Evolutionary conservation across 2,888 invertebrate genomes (phyloP), one percentile per base, ranked within the genome.

Genomic region (Hydroisotoma schaefferi): DNA sequence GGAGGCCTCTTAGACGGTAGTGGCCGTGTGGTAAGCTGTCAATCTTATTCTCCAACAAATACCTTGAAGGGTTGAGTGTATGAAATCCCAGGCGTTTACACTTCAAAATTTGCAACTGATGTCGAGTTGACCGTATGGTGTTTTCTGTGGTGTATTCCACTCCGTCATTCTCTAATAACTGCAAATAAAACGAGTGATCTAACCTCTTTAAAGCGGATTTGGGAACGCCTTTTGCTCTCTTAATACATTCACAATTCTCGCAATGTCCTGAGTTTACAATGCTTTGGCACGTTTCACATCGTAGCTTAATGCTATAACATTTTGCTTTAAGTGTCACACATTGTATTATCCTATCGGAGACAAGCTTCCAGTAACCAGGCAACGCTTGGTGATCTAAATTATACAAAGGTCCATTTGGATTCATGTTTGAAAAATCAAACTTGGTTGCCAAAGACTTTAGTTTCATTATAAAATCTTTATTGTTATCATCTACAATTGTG

Each of bases 301-400:
- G 3, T 8, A 52, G 20, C 6, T 44, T 22, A 23, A 52, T 2
- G 22, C n/a, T n/a, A 29, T 53, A 53, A 29, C 15, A 10, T 22
- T 54, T 59, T 25, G 25, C 37, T 5, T 12, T 8, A 5, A 59
- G 15, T 2, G 20, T 25, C 18, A 53, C 22, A 26, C 46, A 27
- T 25, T 59, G 53, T 37, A 26, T 20, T 10, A 59, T 22, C 26
- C 18, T 8, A 4, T 26, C 38, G 23, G 15, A n/a, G 29, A 26
- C 40, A 26, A 53, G 8, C 38, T 53, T 53, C 28, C 53, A 44
- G 2, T 15, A n/a, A 2, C 59, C 59, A 22, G 54, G 53, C 1
- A 4, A 8, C 1, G 52, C 43, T 54, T 47, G 25, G 22, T 54
- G 53, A 15, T 5, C 22, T 2, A 4, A 8, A 29, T 20, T 12